Base-by-base conservation (phyloP, 92 coral and sea anemone species). In the Epizoanthus fatuus region DNA sequence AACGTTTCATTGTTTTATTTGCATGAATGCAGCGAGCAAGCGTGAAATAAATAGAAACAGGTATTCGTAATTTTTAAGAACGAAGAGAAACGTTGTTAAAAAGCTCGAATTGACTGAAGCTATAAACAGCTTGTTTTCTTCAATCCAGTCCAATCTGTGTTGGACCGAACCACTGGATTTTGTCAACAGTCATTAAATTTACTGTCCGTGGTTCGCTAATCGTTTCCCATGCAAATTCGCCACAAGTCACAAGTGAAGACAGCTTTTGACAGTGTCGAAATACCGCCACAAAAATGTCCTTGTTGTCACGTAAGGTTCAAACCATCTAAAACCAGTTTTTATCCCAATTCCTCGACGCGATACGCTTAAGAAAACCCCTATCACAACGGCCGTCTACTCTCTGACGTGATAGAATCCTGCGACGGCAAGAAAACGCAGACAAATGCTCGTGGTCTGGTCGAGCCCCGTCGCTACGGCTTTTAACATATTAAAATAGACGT, bases 181-280 rank as follows among this genome's bases (percentile, higher is more conserved):
- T 60, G 39, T 77, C 39, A 59, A 11, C 29, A 54, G 60, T 16
- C 17, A 16, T 8, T 13, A 56, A 56, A 74, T 49, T 75, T 73
- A 39, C 51, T 40, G 82, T 60, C 42, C 70, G 62, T 57, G 82
- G 70, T 77, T 77, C 69, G 58, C 70, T 77, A 60, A 60, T 20
- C 82, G 63, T 69, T 77, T 77, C 57, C 82, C 62, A 77, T 77
- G 82, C 82, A 77, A 77, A 77, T 77, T 77, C 47, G 82, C 70
- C 82, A 77, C 82, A 77, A 77, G 42, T 77, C 37, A 77, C 57
- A 20, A 60, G 82, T 62, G 82, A 4, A 16, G 82, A 77, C 82
- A 62, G 70, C 82, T 60, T 29, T 60, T 77, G 82, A 77, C 69
- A 77, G 63, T 77, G 70, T 60, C 65, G 65, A 75, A 77, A 77